Percentiles rank a stretch among this genome's conserved stretches.
These are phyloP conservation scores for Heliconius sara DNA, from an alignment of 2,888 invertebrate species.

Conservation along the genomic window DNA sequence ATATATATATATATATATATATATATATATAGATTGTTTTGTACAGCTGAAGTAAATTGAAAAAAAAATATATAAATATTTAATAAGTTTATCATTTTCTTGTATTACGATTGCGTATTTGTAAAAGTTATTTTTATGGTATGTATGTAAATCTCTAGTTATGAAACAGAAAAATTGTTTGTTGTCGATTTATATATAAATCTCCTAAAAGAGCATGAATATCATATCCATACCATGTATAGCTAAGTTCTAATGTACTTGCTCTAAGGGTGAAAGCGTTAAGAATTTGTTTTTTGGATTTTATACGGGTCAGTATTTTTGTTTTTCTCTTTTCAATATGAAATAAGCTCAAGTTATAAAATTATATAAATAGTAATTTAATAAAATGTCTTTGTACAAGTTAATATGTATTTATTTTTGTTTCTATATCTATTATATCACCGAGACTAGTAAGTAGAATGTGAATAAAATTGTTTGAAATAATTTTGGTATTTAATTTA, in stretches of 20 bases:
- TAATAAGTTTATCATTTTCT: not conserved
- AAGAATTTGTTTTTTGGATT: constrained; percentile 8
- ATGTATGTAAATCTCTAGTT: not conserved
- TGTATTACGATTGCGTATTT: not conserved
- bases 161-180: not conserved
- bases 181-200: not conserved
- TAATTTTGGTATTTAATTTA: constrained; percentile 19
- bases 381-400: constrained; percentile 34
- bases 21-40: not conserved
- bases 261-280: constrained; percentile 3
- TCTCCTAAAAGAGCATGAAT: not conserved
- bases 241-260: not conserved
- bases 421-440: constrained; percentile 40
- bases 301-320: constrained; percentile 27
- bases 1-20: too few species aligned
- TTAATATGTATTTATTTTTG: constrained; percentile 40
- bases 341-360: constrained; percentile 19
- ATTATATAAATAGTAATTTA: constrained; percentile 1
- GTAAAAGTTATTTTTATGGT: constrained; percentile 4
- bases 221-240: not conserved
- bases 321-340: not conserved
- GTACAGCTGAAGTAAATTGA: not conserved
- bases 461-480: constrained; percentile 39
- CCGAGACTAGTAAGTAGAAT: constrained; percentile 36
- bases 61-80: not conserved